These are phyloP conservation scores for Crotalus horridus DNA, from an alignment of 2,113 vertebrate genomes.

Conservation along the genomic window DNA sequence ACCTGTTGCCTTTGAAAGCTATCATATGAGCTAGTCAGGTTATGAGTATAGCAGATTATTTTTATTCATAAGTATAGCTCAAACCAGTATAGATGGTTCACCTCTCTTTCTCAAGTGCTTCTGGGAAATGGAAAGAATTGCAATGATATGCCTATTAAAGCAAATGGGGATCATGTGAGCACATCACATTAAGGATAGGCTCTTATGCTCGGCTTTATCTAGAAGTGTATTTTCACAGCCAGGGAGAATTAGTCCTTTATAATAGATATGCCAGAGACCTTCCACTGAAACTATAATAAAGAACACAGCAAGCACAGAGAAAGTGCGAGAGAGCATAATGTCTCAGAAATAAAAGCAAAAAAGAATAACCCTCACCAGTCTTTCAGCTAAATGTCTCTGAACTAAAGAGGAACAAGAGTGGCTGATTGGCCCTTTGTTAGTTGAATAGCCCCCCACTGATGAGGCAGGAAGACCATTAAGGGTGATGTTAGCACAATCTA, in stretches of 20 bases:
- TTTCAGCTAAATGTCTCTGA: constrained; percentile 50
- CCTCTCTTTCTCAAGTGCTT: constrained; percentile 29
- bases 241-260: constrained; percentile 51
- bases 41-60: constrained; percentile 24
- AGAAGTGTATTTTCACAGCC: constrained; percentile 32
- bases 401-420: constrained; percentile 62
- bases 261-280: constrained; percentile 61
- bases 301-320: constrained; percentile 50
- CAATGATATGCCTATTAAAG: not conserved
- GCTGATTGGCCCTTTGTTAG: constrained; percentile 68
- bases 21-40: not conserved
- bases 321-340: not conserved
- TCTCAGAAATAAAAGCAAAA: not conserved
- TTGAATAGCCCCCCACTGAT: constrained; percentile 59
- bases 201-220: constrained; percentile 34
- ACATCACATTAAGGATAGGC: not conserved
- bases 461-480: constrained; percentile 64
- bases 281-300: constrained; percentile 56
- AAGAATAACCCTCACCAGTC: constrained; percentile 56
- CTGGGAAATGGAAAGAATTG: not conserved
- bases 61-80: constrained; percentile 41
- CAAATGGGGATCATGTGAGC: not conserved
- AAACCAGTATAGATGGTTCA: constrained; percentile 11
- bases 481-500: constrained; percentile 58
- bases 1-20: not conserved